Conservation (phyloP, 2,113 vertebrate species). For the Otis tarda region DNA sequence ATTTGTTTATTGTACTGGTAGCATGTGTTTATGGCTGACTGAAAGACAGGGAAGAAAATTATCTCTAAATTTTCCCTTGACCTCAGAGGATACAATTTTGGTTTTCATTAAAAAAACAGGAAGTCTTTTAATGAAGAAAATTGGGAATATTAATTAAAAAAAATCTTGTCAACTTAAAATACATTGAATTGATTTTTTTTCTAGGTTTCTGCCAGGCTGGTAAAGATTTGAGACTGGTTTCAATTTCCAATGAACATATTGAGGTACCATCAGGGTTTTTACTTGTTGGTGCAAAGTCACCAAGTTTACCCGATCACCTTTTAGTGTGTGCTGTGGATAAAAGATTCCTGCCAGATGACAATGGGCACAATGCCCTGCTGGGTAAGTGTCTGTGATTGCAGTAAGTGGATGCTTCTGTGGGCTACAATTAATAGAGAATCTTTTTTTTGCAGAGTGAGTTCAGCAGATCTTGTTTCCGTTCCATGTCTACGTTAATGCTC, state of each 20-base stretch:
- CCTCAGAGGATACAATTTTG: not conserved
- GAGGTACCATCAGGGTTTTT: constrained; percentile 89
- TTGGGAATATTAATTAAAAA: not conserved
- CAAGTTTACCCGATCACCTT: constrained; percentile 86
- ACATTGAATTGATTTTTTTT: not conserved
- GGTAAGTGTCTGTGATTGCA: constrained; percentile 76
- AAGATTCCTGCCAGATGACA: constrained; percentile 93
- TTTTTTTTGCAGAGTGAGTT: not conserved
- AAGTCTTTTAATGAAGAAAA: not conserved
- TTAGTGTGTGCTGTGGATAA: constrained; percentile 93
- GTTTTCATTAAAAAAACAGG: not conserved
- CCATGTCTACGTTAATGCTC: not conserved
- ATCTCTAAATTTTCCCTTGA: not conserved
- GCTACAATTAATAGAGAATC: not conserved
- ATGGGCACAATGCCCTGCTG: constrained; percentile 88
- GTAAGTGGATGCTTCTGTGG: not conserved
- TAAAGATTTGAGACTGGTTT: constrained; percentile 89
- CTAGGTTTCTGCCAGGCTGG: constrained; percentile 93
- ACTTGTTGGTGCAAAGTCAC: constrained; percentile 90
- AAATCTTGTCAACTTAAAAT: not conserved
- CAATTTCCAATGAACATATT: constrained; percentile 83
- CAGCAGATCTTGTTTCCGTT: not conserved
- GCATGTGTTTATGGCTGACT: not conserved
- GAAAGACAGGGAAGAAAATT: not conserved
- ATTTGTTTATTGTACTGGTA: not conserved